These are phyloP conservation scores for Dendrocincla tyrannina DNA, from an alignment of 2,797 vertebrate genomes.

Conservation along the genomic window DNA sequence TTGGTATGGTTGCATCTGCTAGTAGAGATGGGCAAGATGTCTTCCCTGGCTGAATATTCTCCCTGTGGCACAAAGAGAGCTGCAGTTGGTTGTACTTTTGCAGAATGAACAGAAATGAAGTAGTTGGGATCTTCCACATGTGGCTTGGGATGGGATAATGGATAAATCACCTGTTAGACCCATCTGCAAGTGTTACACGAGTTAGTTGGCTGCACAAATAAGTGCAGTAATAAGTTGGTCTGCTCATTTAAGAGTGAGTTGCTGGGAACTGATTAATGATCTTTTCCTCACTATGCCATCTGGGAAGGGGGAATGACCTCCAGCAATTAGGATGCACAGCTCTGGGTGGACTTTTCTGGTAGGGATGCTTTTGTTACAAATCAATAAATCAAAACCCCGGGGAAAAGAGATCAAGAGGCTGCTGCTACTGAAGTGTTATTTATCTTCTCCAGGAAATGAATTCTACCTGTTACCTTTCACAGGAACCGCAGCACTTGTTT, in stretches of 20 bases:
- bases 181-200: neutral
- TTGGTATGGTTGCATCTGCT: neutral
- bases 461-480: conserved; percentile 15
- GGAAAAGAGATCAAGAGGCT: neutral
- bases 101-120: neutral
- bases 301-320: neutral
- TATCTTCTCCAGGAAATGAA: conserved; percentile 14
- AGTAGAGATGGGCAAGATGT: neutral
- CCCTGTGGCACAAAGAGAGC: neutral
- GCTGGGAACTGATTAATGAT: neutral
- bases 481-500: neutral
- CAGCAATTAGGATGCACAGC: neutral
- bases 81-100: neutral
- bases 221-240: neutral
- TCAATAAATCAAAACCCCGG: neutral
- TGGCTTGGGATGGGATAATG: neutral
- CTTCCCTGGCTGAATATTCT: neutral
- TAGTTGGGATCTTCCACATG: neutral
- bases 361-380: neutral
- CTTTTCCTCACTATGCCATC: neutral
- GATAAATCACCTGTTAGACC: neutral
- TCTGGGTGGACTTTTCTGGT: neutral
- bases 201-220: neutral
- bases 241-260: neutral
- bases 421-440: neutral